Evolutionary conservation across 2,797 vertebrate species (phyloP).

Genomic region (Tympanoctomys barrerae): DNA sequence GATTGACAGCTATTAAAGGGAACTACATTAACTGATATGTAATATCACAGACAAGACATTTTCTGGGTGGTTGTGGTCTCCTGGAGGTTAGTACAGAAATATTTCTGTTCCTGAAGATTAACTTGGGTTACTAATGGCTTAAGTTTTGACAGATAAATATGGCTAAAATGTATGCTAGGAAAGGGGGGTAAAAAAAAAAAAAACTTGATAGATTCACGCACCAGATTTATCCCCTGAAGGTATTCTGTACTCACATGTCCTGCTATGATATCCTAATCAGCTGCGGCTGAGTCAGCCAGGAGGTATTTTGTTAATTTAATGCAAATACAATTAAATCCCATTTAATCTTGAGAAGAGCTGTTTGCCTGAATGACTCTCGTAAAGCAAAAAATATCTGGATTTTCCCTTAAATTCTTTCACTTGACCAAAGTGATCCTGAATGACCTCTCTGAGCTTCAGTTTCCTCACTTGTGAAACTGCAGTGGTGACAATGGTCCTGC

Average conservation of each 20-base stretch:
- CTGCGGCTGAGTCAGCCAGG: not conserved
- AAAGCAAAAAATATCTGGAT: not conserved
- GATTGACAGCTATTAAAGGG: not conserved
- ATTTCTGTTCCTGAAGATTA: slow-evolving; percentile 47
- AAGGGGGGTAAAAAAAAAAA: not conserved
- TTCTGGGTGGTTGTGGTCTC: slow-evolving; percentile 23
- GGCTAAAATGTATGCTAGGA: not conserved
- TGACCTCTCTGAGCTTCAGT: not conserved
- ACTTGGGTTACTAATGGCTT: slow-evolving; percentile 36
- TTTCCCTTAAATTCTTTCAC: slow-evolving; percentile 7
- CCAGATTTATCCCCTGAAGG: not conserved
- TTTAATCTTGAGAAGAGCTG: slow-evolving; percentile 57
- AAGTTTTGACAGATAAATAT: not conserved
- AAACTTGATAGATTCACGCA: not conserved
- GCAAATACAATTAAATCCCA: slow-evolving; percentile 56
- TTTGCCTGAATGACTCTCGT: not conserved
- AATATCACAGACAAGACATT: not conserved
- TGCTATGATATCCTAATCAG: slow-evolving; percentile 45
- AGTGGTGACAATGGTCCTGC: not conserved
- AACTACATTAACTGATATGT: not conserved
- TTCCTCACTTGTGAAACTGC: not conserved
- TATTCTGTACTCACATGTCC: not conserved
- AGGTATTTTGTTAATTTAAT: slow-evolving; percentile 36
- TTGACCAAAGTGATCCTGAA: not conserved
- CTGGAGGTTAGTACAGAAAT: slow-evolving; percentile 34